Evolutionary conservation across 2,888 invertebrate species (phyloP), one percentile per base, ranked within the genome.

Genomic region (Maniola hyperantus): DNA sequence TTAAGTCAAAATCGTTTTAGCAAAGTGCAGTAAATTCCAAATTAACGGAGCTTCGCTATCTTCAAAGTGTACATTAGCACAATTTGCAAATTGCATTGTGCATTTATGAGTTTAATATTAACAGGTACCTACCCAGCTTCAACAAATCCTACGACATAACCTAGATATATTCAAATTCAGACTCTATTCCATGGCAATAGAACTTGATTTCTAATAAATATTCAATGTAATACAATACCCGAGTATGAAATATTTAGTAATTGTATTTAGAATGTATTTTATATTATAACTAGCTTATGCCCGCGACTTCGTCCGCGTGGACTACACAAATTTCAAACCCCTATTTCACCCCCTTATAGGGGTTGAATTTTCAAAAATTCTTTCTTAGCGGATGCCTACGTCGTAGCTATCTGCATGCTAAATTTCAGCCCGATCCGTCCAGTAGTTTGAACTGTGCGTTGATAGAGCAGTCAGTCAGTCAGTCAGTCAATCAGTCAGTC

Each of bases 21-120:
- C 54, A 42, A 5, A 48, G 55, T 36, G 51, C 26, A 57, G n/a
- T 18, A n/a, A 58, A 15, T 26, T 58, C 72, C 67, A 67, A 74
- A 74, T 73, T 72, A 68, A 74, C 71, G 58, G 71, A 65, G 60
- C 68, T 67, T 67, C 71, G 66, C 73, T 48, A 44, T 66, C 65
- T 53, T 70, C 71, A 42, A 57, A 67, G 76, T 13, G 44, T 36
- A 54, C 73, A 74, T 77, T 76, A 72, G 69, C 58, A 64, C 69
- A 74, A 81, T 79, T 78, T 76, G 73, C 72, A 76, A 78, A 75
- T 73, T 79, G 77, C 77, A 81, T 79, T 71, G 78, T 81, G 77
- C 80, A 79, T 75, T 73, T 74, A 68, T 68, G 5, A 51, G 8
- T 53, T 13, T 42, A 53, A 53, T 20, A 26, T 13, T 42, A 53